A percentile compares a stretch with the other conserved stretches of the same genome.
phyloP scores from a whole-genome alignment of 2,797 vertebrate species.

The Clangula hyemalis region DNA sequence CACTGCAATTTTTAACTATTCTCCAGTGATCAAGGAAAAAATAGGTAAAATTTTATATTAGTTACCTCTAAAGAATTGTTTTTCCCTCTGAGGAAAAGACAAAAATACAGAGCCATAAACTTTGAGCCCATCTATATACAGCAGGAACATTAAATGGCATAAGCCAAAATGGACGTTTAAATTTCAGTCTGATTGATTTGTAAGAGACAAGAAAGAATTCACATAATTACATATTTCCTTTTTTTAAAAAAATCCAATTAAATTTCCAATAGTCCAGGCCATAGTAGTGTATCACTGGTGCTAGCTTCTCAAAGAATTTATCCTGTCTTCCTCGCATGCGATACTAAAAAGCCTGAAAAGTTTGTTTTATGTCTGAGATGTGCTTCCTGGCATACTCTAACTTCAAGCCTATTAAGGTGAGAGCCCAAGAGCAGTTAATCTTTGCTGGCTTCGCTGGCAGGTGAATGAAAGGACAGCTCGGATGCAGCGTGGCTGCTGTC shows the following conservation, averaged over 20 bases:
- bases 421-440: not conserved
- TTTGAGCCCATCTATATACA: not conserved
- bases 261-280: not conserved
- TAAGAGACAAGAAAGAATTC: not conserved
- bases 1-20: not conserved
- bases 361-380: not conserved
- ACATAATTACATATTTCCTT: not conserved
- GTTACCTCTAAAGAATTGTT: not conserved
- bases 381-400: not conserved
- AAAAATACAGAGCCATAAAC: not conserved
- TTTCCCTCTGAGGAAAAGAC: not conserved
- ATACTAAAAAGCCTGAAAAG: not conserved
- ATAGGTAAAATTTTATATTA: not conserved
- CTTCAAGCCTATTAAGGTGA: not conserved
- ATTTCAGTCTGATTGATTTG: not conserved
- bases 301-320: not conserved
- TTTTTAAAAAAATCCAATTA: not conserved
- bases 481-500: not conserved
- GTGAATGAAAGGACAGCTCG: rapidly evolving
- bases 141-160: not conserved
- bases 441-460: not conserved
- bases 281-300: too few species aligned
- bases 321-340: rapidly evolving
- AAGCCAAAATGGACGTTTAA: not conserved
- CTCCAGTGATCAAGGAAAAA: not conserved